Evolutionary conservation across 2,113 vertebrate genomes (phyloP).

Genomic region (Phylloscopus whistleri): DNA sequence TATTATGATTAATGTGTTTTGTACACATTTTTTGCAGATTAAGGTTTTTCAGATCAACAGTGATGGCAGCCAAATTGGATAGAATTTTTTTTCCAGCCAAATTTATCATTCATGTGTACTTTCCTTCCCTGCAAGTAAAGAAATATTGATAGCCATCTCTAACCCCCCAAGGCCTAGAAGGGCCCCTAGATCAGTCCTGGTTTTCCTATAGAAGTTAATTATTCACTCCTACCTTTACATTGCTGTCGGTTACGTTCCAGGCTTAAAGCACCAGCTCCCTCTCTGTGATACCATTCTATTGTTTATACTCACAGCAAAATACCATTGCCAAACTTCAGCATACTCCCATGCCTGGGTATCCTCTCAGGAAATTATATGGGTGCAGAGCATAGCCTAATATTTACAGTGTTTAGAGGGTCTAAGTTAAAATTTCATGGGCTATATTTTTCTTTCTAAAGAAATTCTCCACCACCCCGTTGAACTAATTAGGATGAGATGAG

Average conservation of each 20-base stretch:
- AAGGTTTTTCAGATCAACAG: not conserved
- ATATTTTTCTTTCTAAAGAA: not conserved
- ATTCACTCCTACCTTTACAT: conserved; percentile 8
- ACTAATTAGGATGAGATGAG: not conserved
- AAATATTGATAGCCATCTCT: conserved; percentile 10
- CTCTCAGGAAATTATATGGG: not conserved
- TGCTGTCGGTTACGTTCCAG: not conserved
- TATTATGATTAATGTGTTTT: not conserved
- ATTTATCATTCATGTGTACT: not conserved
- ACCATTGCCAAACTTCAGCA: not conserved
- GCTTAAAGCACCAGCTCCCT: accelerated
- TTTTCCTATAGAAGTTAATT: conserved; percentile 41
- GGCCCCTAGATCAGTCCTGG: not conserved
- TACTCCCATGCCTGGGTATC: not conserved
- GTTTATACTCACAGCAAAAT: not conserved
- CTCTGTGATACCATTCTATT: accelerated
- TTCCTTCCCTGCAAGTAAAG: not conserved
- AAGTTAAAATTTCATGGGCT: not conserved
- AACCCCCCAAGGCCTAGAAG: not conserved
- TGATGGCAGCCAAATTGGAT: not conserved
- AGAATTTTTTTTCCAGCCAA: not conserved
- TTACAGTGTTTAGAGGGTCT: not conserved
- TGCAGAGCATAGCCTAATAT: not conserved
- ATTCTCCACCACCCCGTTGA: not conserved
- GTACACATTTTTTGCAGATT: not conserved